Percentiles rank a stretch among this genome's conserved stretches.
Conservation (phyloP, 2,797 vertebrate species). For the Aphelocoma californica region DNA sequence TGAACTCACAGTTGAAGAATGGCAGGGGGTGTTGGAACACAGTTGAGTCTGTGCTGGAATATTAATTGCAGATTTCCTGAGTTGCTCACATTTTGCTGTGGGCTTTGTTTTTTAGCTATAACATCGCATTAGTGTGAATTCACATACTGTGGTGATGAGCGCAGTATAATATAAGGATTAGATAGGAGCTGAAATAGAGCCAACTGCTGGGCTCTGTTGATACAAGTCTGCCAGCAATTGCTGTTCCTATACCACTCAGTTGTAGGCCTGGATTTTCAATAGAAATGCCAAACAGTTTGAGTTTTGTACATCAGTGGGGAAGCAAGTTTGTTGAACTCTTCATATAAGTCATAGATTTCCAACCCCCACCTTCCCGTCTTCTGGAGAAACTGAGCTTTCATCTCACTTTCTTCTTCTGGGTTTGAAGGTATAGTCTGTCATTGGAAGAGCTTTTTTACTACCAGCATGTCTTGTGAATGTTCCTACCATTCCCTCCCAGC, state of each 20-base stretch:
- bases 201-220: constrained; percentile 55
- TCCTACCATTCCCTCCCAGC: neutral
- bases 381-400: neutral
- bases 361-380: neutral
- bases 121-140: neutral
- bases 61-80: constrained; percentile 49
- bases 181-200: constrained; percentile 54
- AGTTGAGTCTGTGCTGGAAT: constrained; percentile 1
- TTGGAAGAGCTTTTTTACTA: neutral
- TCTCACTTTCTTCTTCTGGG: neutral
- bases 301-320: constrained; percentile 14
- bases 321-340: constrained; percentile 26
- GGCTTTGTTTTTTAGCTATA: constrained; percentile 39
- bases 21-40: neutral
- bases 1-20: neutral
- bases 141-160: constrained; percentile 50
- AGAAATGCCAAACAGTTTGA: constrained; percentile 1
- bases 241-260: constrained; percentile 12
- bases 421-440: neutral
- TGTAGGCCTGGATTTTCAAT: constrained; percentile 33
- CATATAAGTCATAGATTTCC: neutral
- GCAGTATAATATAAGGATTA: constrained; percentile 43
- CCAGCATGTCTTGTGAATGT: neutral
- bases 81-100: constrained; percentile 36
- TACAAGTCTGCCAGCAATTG: constrained; percentile 50